Conservation (phyloP, 2,113 vertebrate species). For the Cyanocitta stelleri region DNA sequence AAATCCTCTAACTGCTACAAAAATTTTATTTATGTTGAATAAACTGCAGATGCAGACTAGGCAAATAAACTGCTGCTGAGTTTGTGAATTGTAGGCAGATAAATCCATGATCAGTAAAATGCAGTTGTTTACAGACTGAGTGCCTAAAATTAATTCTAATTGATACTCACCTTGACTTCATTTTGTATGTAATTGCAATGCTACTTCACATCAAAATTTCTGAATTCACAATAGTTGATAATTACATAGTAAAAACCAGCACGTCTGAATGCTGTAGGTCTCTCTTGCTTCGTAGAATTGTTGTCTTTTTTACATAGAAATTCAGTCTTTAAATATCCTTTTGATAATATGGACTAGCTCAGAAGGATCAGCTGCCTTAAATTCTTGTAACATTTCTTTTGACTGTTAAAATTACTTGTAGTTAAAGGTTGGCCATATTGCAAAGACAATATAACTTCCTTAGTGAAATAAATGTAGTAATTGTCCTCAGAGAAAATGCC, state of each 20-base stretch:
- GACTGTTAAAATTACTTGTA: not conserved
- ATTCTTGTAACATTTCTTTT: not conserved
- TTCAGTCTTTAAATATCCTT: not conserved
- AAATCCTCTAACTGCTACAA: slow-evolving; percentile 12
- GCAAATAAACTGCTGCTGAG: not conserved
- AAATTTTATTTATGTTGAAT: not conserved
- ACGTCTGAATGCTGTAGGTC: not conserved
- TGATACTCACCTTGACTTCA: slow-evolving; percentile 53
- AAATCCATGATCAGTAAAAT: slow-evolving; percentile 15
- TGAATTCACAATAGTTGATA: slow-evolving; percentile 40
- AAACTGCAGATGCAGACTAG: not conserved
- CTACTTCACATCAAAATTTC: not conserved
- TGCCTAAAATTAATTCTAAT: slow-evolving; percentile 35
- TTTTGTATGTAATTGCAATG: slow-evolving; percentile 41
- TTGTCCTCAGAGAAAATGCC: not conserved
- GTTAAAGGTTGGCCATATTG: not conserved
- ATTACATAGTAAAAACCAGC: not conserved
- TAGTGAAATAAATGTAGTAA: not conserved
- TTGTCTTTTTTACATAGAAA: not conserved
- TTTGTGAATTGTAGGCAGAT: not conserved
- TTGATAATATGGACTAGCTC: not conserved
- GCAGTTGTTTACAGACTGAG: slow-evolving; percentile 26
- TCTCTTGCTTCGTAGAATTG: not conserved
- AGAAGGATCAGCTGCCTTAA: not conserved
- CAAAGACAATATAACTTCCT: not conserved